These are phyloP conservation scores for Oligia fasciuncula DNA, from an alignment of 2,888 invertebrate genomes.

Conservation along the genomic window DNA sequence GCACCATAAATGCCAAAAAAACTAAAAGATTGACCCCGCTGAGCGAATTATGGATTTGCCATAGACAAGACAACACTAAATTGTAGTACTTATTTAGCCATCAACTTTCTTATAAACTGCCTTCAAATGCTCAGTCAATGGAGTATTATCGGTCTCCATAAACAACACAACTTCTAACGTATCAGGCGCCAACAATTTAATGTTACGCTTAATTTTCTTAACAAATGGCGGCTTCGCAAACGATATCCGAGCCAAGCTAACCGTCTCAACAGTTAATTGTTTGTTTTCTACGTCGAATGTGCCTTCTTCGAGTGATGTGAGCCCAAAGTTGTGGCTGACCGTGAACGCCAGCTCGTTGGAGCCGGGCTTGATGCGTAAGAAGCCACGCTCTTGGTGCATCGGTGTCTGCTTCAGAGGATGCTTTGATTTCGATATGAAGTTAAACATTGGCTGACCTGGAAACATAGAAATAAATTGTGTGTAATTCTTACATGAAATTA, in stretches of 20 bases:
- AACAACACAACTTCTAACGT: slow-evolving; percentile 83
- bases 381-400: slow-evolving; percentile 92
- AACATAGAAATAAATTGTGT: background rate
- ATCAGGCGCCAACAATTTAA: slow-evolving; percentile 76
- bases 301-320: slow-evolving; percentile 91
- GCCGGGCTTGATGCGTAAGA: slow-evolving; percentile 89
- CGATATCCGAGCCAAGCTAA: slow-evolving; percentile 85
- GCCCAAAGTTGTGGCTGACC: slow-evolving; percentile 91
- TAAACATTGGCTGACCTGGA: slow-evolving; percentile 91
- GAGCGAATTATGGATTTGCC: background rate
- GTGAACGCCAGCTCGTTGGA: slow-evolving; percentile 88
- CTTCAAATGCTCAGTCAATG: slow-evolving; percentile 88
- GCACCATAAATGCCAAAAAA: background rate
- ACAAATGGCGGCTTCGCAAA: slow-evolving; percentile 89
- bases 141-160: slow-evolving; percentile 90
- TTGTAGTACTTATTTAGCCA: background rate
- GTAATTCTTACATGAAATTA: background rate
- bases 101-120: slow-evolving; percentile 85
- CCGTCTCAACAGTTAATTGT: slow-evolving; percentile 86
- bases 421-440: slow-evolving; percentile 88
- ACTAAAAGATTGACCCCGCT: background rate
- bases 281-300: slow-evolving; percentile 79
- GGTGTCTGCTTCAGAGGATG: slow-evolving; percentile 88
- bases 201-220: slow-evolving; percentile 82
- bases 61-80: background rate